Percentiles rank a stretch among this genome's conserved stretches.
Evolutionary conservation across 2,797 vertebrate genomes (phyloP).

Genomic region (Rhabdophis nuchalis): DNA sequence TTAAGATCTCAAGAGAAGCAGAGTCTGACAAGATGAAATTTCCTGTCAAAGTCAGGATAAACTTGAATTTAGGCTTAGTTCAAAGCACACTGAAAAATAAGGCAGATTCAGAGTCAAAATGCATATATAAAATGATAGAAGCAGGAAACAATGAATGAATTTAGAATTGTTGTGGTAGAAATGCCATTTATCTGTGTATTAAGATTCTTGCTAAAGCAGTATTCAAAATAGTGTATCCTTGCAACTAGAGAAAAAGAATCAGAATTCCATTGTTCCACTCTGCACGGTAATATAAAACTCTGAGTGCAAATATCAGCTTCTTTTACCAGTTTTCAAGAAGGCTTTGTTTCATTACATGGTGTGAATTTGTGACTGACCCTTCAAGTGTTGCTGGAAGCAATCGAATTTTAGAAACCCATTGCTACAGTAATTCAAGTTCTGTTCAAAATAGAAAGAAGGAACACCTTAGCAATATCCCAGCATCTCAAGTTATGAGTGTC

Average conservation of each 20-base stretch:
- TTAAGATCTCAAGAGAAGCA: conserved; percentile 31
- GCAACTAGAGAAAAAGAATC: background rate
- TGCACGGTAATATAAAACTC: background rate
- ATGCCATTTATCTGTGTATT: conserved; percentile 25
- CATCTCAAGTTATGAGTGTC: background rate
- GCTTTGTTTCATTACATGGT: background rate
- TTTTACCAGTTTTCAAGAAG: background rate
- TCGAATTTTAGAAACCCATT: background rate
- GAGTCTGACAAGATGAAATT: conserved; percentile 39
- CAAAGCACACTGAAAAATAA: conserved; percentile 43
- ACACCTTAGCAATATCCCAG: background rate
- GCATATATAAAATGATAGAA: conserved; percentile 34
- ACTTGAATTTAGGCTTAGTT: conserved; percentile 45
- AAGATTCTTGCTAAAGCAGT: conserved; percentile 42
- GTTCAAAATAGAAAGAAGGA: background rate
- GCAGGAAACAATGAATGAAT: conserved; percentile 25
- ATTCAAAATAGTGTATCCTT: conserved; percentile 29
- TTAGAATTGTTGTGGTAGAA: conserved; percentile 37
- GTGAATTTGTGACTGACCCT: background rate
- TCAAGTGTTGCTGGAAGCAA: background rate
- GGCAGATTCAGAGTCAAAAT: conserved; percentile 26
- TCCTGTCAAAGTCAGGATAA: conserved; percentile 37
- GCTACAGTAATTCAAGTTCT: background rate
- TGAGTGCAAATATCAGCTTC: background rate
- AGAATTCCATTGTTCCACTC: background rate